A percentile compares a stretch with the other conserved stretches of the same genome.
Evolutionary conservation across 2,797 vertebrate genomes (phyloP).

Genomic region (Pseudocheirus occidentalis): DNA sequence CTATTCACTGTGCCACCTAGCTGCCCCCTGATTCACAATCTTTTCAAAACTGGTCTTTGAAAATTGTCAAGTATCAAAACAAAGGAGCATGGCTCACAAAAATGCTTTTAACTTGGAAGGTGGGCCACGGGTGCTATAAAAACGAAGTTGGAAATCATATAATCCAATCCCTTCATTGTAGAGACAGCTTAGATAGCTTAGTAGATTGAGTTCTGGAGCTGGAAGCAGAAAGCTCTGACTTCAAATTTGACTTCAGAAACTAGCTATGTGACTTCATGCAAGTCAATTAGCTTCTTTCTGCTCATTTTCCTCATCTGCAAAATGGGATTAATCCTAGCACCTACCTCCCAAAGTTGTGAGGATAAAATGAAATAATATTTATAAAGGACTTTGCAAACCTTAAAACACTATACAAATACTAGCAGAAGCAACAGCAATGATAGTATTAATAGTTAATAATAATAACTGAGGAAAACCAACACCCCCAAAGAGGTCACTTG

Average conservation of each 20-base stretch:
- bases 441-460: not conserved
- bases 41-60: not conserved
- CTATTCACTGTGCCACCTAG: too few species aligned
- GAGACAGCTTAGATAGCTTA: not conserved
- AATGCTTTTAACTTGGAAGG: not conserved
- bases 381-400: not conserved
- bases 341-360: not conserved
- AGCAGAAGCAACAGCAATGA: not conserved
- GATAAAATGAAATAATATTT: not conserved
- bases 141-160: not conserved
- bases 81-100: not conserved
- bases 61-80: not conserved
- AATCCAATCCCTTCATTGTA: not conserved
- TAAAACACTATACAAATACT: not conserved
- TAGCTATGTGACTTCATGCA: not conserved
- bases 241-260: not conserved
- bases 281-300: not conserved
- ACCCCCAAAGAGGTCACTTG: not conserved
- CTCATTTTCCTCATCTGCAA: not conserved
- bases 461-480: not conserved
- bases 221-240: not conserved
- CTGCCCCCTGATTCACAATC: too few species aligned
- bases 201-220: not conserved
- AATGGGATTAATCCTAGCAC: not conserved
- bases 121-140: not conserved